These are phyloP conservation scores for Ctenopoma multispine DNA, from an alignment of 2,797 vertebrate genomes.

Conservation along the genomic window DNA sequence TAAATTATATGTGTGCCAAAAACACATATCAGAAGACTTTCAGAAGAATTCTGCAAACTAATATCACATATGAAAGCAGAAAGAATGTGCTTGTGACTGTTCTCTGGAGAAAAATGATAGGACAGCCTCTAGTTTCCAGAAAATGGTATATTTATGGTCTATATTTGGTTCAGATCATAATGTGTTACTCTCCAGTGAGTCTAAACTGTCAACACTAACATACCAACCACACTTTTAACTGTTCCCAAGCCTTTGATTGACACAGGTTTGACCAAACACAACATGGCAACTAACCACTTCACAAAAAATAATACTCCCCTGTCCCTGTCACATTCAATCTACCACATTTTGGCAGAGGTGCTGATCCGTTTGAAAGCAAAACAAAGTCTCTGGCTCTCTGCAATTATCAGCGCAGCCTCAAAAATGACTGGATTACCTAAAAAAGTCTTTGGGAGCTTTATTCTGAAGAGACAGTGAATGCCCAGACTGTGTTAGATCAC, in stretches of 20 bases:
- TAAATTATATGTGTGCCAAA: slow-evolving; percentile 4
- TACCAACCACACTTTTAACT: slow-evolving; percentile 10
- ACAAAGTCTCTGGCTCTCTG: slow-evolving; percentile 32
- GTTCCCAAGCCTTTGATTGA: slow-evolving; percentile 32
- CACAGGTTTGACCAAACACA: slow-evolving; percentile 56
- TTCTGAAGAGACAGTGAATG: slow-evolving; percentile 8
- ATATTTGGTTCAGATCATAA: slow-evolving; percentile 22
- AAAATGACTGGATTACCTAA: slow-evolving; percentile 26
- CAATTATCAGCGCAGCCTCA: slow-evolving; percentile 29
- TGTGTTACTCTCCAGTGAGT: slow-evolving; percentile 16
- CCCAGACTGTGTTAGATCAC: neutral
- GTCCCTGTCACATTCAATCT: slow-evolving; percentile 58
- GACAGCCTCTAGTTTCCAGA: slow-evolving; percentile 6
- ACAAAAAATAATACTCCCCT: slow-evolving; percentile 25
- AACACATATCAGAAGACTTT: neutral
- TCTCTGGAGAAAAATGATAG: neutral
- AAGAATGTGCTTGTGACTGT: neutral
- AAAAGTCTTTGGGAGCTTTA: slow-evolving; percentile 14
- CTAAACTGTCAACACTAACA: slow-evolving; percentile 16
- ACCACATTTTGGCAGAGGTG: slow-evolving; percentile 53
- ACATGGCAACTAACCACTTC: slow-evolving; percentile 54
- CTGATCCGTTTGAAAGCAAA: slow-evolving; percentile 47
- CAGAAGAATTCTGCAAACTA: neutral
- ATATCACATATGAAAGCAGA: neutral
- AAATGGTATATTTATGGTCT: slow-evolving; percentile 18